phyloP scores from a whole-genome alignment of 1,140 invertebrate species.

The Pristionchus pacificus region DNA sequence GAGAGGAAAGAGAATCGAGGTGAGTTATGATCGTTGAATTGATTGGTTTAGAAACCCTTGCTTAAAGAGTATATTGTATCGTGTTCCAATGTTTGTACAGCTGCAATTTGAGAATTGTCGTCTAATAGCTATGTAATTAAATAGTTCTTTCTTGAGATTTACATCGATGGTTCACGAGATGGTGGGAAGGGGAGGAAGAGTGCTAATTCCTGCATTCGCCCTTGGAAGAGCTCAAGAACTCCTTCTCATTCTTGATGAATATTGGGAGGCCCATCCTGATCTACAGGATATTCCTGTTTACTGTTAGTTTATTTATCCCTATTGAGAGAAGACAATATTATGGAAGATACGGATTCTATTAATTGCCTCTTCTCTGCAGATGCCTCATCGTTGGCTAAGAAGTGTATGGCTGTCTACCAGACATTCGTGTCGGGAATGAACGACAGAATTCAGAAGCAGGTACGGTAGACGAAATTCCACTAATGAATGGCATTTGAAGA shows the following conservation, averaged over 20 bases:
- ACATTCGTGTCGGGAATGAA: slow-evolving; percentile 99
- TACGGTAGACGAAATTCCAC: too few relatives aligned
- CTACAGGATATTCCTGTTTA: slow-evolving; percentile 98
- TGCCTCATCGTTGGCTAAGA: slow-evolving; percentile 95
- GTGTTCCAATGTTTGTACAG: not conserved
- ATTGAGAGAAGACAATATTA: not conserved
- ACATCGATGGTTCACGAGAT: slow-evolving; percentile 92
- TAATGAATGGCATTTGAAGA: too few relatives aligned
- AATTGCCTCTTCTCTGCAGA: slow-evolving; percentile 59
- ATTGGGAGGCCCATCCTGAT: slow-evolving; percentile 95
- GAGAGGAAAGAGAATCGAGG: slow-evolving; percentile 83
- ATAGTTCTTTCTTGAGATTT: slow-evolving; percentile 68
- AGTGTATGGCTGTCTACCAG: slow-evolving; percentile 99
- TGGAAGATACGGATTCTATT: not conserved
- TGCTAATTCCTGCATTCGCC: slow-evolving; percentile 97
- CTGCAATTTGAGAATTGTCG: too few relatives aligned
- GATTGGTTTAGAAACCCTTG: not conserved
- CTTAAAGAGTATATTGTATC: slow-evolving; percentile 57
- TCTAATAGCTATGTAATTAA: too few relatives aligned
- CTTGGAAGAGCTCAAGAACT: slow-evolving; percentile 94
- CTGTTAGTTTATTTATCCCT: slow-evolving; percentile 60
- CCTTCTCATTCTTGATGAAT: slow-evolving; percentile 89
- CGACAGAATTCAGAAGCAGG: slow-evolving; percentile 87
- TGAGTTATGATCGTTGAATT: not conserved
- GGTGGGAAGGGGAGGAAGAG: slow-evolving; percentile 84